Evolutionary conservation across 2,797 vertebrate species (phyloP).

Genomic region (Aphelocoma californica): DNA sequence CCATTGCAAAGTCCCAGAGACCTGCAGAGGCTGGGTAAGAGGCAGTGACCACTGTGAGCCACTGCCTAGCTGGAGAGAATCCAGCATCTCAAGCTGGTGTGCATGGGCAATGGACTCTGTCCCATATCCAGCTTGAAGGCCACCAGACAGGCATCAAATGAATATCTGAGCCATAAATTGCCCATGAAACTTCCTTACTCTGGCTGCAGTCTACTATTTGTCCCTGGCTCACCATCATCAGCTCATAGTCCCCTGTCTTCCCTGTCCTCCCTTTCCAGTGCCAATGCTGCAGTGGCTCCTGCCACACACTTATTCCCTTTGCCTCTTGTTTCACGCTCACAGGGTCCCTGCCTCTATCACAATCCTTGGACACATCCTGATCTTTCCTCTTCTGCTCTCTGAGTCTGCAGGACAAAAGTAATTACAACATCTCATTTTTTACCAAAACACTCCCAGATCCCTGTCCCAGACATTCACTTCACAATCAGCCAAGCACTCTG

Average conservation of each 20-base stretch:
- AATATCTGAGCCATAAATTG: not conserved
- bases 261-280: not conserved
- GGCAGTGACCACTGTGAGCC: not conserved
- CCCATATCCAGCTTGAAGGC: not conserved
- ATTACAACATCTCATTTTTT: not conserved
- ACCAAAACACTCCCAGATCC: accelerated
- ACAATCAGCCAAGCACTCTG: not conserved
- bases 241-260: not conserved
- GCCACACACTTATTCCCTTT: accelerated
- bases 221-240: not conserved
- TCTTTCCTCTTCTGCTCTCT: not conserved
- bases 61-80: not conserved
- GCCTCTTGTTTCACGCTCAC: not conserved
- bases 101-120: not conserved
- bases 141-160: not conserved
- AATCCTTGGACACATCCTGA: not conserved
- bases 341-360: not conserved
- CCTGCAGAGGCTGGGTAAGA: not conserved
- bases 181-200: not conserved
- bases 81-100: not conserved
- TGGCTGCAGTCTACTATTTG: not conserved
- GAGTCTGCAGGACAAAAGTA: not conserved
- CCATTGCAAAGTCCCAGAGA: not conserved
- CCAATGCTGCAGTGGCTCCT: not conserved
- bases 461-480: not conserved